Base-by-base conservation (phyloP, 2,113 vertebrate genomes). In the Loxodonta africana region DNA sequence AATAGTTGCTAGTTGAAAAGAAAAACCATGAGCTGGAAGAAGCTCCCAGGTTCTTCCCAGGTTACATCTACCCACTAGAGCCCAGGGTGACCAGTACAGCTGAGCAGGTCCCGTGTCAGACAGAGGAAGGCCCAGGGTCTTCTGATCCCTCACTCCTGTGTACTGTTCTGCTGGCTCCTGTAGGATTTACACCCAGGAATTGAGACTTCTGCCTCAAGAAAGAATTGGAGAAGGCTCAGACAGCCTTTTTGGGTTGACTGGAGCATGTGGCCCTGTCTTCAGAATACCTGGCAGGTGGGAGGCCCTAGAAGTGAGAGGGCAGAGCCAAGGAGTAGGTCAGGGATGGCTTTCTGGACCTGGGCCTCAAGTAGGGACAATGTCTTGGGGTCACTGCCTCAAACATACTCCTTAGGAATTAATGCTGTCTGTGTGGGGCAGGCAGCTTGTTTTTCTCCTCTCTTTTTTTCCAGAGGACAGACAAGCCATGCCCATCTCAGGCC, bases 141-240 rank as follows among this genome's bases (percentile, higher is more conserved):
- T 30, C 6, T 0, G 5, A 46, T 33, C 71, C n/a, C 73, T 67
- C 1, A 0, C 4, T 5, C 26, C 7, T 5, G 14, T 5, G 0
- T 26, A 7, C 18, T 67, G 4, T 67, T 46, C 87, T 28, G 62
- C 8, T 62, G 0, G 17, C 46, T 53, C 10, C 15, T 0, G 0
- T 1, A 60, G 26, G 28, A 26, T 20, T 25, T 76, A 28, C 25
- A 11, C 28, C 46, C 77, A 51, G 21, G 8, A 63, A 9, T 17
- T 2, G 2, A 26, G 26, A 0, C 71, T 69, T 90, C 48, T 48
- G 10, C n/a, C 48, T n/a, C 74, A 41, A 69, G 77, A 57, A 88
- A 62, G 60, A 30, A 4, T 71, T 71, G 69, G 14, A 71, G 69
- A 73, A 37, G 17, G n/a, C 7, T 26, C 69, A 73, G n/a, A 17